Evolutionary conservation across 2,888 invertebrate genomes (phyloP).

Genomic region (Drosophila borborema): DNA sequence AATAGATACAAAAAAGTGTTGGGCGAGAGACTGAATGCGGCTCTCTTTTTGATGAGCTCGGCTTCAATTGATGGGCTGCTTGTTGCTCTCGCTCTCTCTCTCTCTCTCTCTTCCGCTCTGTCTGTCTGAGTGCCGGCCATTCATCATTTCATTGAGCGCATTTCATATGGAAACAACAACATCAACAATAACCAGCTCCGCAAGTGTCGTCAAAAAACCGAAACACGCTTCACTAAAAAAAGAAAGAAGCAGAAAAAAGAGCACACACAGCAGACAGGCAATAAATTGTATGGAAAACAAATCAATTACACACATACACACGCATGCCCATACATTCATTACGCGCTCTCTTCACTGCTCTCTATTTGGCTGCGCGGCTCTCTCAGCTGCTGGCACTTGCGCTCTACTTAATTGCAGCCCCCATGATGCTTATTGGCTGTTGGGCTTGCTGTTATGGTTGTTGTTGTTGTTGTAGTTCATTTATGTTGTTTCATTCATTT

Average conservation of each 20-base stretch:
- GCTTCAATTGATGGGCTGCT: constrained; percentile 24
- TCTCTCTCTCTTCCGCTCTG: constrained; percentile 1
- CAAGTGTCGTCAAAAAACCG: constrained; percentile 50
- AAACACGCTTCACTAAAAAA: constrained; percentile 26
- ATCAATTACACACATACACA: constrained; percentile 68
- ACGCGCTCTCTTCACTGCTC: constrained; percentile 1
- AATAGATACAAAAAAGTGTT: constrained; percentile 10
- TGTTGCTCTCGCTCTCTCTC: constrained; percentile 1
- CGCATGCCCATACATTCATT: constrained; percentile 5
- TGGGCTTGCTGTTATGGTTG: constrained; percentile 32
- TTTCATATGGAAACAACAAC: constrained; percentile 47
- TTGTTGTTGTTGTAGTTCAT: constrained; percentile 30
- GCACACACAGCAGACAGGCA: constrained; percentile 37
- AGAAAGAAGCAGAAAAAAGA: constrained; percentile 14
- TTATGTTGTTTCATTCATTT: constrained; percentile 69
- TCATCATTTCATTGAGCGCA: constrained; percentile 52
- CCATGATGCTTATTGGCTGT: constrained; percentile 44
- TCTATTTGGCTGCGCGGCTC: not conserved
- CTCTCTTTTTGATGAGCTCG: constrained; percentile 17
- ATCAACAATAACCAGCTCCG: constrained; percentile 32
- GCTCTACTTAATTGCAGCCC: constrained; percentile 47
- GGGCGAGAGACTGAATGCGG: constrained; percentile 2
- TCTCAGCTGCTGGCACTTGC: constrained; percentile 33
- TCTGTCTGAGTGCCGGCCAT: constrained; percentile 22
- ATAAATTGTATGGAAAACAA: constrained; percentile 77